Evolutionary conservation across 2,888 invertebrate genomes (phyloP).

Genomic region (Rhamnusium bicolor): DNA sequence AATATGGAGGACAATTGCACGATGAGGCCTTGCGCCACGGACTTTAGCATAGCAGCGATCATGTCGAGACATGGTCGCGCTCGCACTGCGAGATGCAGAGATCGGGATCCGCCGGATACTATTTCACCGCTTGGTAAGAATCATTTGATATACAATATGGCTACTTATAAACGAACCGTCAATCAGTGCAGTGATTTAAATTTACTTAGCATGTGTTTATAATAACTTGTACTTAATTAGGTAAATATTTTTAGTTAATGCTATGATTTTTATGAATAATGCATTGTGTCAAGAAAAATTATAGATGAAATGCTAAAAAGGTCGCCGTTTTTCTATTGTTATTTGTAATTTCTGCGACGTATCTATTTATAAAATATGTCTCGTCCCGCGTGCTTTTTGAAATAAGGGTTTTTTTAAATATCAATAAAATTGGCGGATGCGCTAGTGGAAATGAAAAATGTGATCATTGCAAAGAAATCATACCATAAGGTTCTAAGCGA

Average conservation of each 20-base stretch:
- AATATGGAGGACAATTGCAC: conserved; percentile 79
- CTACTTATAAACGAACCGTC: background rate
- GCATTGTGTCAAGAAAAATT: background rate
- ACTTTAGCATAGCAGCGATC: conserved; percentile 96
- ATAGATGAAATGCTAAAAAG: too few relatives aligned
- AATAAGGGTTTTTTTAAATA: background rate
- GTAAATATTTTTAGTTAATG: background rate
- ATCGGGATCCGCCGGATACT: conserved; percentile 66
- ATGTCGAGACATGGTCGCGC: conserved; percentile 84
- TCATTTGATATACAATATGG: background rate
- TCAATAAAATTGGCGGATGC: background rate
- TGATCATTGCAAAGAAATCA: background rate
- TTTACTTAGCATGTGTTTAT: background rate
- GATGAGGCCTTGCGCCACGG: conserved; percentile 88
- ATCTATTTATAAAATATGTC: background rate
- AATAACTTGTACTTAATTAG: background rate
- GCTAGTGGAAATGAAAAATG: background rate
- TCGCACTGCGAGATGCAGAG: conserved; percentile 76
- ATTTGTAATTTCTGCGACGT: background rate
- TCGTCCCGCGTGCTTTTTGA: background rate
- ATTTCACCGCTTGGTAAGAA: conserved; percentile 69
- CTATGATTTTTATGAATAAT: background rate
- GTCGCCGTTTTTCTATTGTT: background rate
- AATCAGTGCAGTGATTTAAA: background rate
- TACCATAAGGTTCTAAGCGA: too few relatives aligned